A percentile compares a stretch with the other conserved stretches of the same genome.
Evolutionary conservation across 1,140 invertebrate species (phyloP).

Genomic region (Drosophila grimshawi): DNA sequence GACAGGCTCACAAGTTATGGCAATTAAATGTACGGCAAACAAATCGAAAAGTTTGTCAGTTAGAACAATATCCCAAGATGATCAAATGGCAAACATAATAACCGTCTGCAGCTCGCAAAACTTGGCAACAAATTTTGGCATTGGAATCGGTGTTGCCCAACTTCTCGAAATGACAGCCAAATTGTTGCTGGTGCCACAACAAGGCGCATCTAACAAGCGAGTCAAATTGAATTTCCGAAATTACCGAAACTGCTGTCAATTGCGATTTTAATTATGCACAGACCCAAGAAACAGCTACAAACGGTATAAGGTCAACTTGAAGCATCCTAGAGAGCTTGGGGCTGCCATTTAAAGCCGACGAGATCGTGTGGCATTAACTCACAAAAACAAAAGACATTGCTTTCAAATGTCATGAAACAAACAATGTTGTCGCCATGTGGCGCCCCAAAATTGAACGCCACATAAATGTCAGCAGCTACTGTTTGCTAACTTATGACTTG

Average conservation of each 20-base stretch:
- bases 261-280: constrained; percentile 68
- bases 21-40: constrained; percentile 59
- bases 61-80: neutral
- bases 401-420: constrained; percentile 27
- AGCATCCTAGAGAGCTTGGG: neutral
- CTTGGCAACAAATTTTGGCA: neutral
- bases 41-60: constrained; percentile 52
- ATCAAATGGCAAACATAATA: neutral
- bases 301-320: constrained; percentile 29
- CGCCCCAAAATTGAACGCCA: constrained; percentile 21
- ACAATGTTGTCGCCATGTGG: neutral
- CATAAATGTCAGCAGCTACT: constrained; percentile 46
- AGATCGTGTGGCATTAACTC: neutral
- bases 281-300: neutral
- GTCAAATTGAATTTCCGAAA: constrained; percentile 46
- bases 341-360: constrained; percentile 16
- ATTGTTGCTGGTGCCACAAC: constrained; percentile 8
- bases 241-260: constrained; percentile 54
- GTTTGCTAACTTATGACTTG: constrained; percentile 30
- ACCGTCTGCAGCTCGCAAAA: neutral
- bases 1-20: constrained; percentile 33
- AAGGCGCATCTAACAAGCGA: constrained; percentile 35
- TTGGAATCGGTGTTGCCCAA: neutral
- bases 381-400: constrained; percentile 2
- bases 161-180: constrained; percentile 20